Evolutionary conservation across 2,797 vertebrate genomes (phyloP).

Genomic region (Tokudaia muenninki): DNA sequence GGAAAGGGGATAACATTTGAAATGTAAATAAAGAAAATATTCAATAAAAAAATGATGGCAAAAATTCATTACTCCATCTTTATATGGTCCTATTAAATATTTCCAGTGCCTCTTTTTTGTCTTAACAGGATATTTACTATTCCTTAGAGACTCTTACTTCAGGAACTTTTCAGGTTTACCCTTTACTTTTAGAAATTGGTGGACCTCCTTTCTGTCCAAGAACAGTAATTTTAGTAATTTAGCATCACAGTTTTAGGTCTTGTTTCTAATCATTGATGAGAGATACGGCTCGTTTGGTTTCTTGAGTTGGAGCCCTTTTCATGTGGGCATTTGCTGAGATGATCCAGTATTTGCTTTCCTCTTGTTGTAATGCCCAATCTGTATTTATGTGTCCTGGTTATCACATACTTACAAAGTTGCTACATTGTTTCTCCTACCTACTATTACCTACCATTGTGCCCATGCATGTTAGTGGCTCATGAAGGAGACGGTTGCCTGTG

Average conservation of each 20-base stretch:
- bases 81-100: slow-evolving; percentile 16
- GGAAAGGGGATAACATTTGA: no score
- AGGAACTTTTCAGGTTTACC: slow-evolving; percentile 11
- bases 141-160: slow-evolving; percentile 18
- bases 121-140: background rate
- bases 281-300: background rate
- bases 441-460: background rate
- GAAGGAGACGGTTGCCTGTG: background rate
- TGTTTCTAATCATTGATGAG: background rate
- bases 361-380: background rate
- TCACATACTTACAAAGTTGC: background rate
- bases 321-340: background rate
- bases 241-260: background rate
- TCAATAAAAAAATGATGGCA: background rate
- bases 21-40: no score
- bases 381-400: background rate
- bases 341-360: background rate
- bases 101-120: background rate
- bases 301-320: background rate
- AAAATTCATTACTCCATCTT: background rate
- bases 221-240: background rate
- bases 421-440: background rate
- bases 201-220: background rate
- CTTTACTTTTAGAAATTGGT: background rate
- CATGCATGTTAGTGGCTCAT: background rate